These are phyloP conservation scores for Helleia helle DNA, from an alignment of 2,888 invertebrate genomes.

Conservation along the genomic window DNA sequence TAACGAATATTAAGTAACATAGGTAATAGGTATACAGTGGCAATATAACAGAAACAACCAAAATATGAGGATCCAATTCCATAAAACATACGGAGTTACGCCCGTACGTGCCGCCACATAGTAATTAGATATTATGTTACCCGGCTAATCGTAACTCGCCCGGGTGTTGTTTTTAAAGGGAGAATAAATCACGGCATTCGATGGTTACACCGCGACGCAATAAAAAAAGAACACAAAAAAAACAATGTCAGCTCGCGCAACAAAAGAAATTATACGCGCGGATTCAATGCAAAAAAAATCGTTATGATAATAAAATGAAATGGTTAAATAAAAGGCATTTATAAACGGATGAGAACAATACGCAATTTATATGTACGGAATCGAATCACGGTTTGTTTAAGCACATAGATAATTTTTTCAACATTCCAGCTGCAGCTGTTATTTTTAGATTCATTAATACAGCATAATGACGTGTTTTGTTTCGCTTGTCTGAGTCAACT, in stretches of 20 bases:
- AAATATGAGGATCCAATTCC: conserved; percentile 72
- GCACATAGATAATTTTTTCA: conserved; percentile 55
- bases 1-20: conserved; percentile 3
- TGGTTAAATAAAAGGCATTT: conserved; percentile 61
- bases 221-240: conserved; percentile 51
- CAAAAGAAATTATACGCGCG: conserved; percentile 69
- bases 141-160: conserved; percentile 70
- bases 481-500: conserved; percentile 45
- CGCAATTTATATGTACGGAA: conserved; percentile 46
- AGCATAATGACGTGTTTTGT: conserved; percentile 56
- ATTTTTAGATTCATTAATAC: conserved; percentile 54
- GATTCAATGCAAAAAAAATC: conserved; percentile 65
- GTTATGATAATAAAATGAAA: conserved; percentile 67
- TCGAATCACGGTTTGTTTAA: conserved; percentile 63
- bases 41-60: conserved; percentile 51
- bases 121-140: conserved; percentile 71
- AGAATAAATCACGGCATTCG: conserved; percentile 63
- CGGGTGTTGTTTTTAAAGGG: conserved; percentile 72
- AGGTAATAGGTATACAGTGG: neutral
- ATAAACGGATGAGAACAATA: conserved; percentile 66
- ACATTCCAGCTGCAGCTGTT: conserved; percentile 55
- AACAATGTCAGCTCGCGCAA: conserved; percentile 65
- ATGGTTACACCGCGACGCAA: conserved; percentile 54
- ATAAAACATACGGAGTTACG: conserved; percentile 72
- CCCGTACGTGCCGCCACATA: conserved; percentile 68